Conservation (phyloP, 2,113 vertebrate genomes). For the Alectura lathami region DNA sequence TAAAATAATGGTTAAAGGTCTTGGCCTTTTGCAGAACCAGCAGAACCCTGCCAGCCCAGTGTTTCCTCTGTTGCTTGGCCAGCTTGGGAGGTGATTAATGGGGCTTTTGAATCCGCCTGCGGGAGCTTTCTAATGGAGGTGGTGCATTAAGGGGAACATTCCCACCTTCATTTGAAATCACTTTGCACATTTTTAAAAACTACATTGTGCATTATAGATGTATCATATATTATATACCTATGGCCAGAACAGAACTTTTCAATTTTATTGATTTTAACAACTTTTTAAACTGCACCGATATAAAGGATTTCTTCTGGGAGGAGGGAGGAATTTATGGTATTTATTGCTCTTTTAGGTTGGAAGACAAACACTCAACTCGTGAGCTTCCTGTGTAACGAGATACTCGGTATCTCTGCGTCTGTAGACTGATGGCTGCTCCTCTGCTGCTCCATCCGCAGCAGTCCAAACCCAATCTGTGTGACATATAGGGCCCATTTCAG, state of each 20-base stretch:
- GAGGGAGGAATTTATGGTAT: accelerated
- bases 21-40: not conserved
- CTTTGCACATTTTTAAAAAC: not conserved
- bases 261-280: not conserved
- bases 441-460: not conserved
- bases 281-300: accelerated
- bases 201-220: accelerated
- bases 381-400: not conserved
- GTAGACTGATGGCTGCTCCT: not conserved
- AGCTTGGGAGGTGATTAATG: accelerated
- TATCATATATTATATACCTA: accelerated
- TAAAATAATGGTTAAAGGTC: not conserved
- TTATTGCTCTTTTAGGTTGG: not conserved
- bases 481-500: not conserved
- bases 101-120: accelerated
- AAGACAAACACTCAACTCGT: not conserved
- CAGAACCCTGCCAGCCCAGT: not conserved
- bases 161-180: not conserved
- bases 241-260: not conserved
- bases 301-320: too few species aligned
- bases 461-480: not conserved
- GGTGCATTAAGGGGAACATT: not conserved
- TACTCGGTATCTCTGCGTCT: not conserved
- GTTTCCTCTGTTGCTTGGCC: accelerated
- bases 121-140: not conserved